These are phyloP conservation scores for Molossus alvarezi DNA, from an alignment of 2,797 vertebrate species.

Conservation along the genomic window DNA sequence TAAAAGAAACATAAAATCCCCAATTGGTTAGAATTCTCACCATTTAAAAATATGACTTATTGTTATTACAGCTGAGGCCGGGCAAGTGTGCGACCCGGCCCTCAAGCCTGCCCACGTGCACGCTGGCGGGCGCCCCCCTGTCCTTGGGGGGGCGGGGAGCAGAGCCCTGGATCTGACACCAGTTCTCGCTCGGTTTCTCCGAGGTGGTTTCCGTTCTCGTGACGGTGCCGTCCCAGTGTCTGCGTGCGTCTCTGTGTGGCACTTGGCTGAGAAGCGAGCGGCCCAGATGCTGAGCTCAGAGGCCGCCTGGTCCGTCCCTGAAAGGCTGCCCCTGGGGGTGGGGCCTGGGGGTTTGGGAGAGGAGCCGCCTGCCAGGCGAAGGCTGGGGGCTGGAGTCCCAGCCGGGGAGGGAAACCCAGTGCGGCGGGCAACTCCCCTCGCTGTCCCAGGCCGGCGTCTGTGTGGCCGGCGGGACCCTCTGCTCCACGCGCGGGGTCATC, in stretches of 20 bases:
- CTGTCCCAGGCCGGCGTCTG: too few species aligned
- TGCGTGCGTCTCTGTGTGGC: fast-evolving
- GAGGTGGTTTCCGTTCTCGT: background rate
- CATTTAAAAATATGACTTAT: slow-evolving; percentile 49
- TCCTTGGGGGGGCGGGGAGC: too few species aligned
- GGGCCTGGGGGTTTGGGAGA: background rate
- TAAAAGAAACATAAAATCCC: slow-evolving; percentile 84
- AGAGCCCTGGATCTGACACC: fast-evolving
- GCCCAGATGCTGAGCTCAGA: background rate
- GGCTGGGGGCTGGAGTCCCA: fast-evolving
- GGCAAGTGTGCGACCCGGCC: background rate
- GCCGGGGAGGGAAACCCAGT: fast-evolving
- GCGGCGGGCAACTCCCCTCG: fast-evolving
- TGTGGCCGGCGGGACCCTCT: fast-evolving
- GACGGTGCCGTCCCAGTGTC: background rate
- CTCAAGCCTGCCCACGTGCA: background rate
- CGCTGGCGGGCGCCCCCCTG: fast-evolving
- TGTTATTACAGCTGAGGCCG: slow-evolving; percentile 86
- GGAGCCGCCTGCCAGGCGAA: background rate
- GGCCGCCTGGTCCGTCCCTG: background rate
- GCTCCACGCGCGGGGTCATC: fast-evolving
- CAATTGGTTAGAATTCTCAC: slow-evolving; percentile 69
- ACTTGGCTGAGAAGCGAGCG: background rate
- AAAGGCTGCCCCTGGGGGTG: background rate
- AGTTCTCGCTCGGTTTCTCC: fast-evolving